Evolutionary conservation across 2,113 vertebrate species (phyloP).

Genomic region (Triplophysa dalaica): DNA sequence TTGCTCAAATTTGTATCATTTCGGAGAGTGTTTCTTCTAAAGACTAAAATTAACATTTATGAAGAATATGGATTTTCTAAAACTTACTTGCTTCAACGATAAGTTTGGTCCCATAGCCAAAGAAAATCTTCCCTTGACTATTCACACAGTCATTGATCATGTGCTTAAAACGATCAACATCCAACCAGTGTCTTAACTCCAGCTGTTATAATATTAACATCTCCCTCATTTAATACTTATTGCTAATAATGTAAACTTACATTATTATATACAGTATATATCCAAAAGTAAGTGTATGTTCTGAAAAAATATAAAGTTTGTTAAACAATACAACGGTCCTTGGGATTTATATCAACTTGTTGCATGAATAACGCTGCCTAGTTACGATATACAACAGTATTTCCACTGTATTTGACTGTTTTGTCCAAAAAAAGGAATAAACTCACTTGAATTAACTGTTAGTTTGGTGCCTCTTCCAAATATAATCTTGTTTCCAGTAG

Average conservation of each 20-base stretch:
- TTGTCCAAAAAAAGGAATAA: neutral
- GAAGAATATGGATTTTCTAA: neutral
- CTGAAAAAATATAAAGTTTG: too few species aligned
- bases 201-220: too few species aligned
- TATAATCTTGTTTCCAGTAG: constrained; percentile 20
- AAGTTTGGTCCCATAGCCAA: constrained; percentile 34
- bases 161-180: neutral
- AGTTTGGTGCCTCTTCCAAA: constrained; percentile 36
- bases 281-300: too few species aligned
- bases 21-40: neutral
- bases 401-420: neutral
- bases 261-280: too few species aligned
- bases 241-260: too few species aligned
- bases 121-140: constrained; percentile 6
- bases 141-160: constrained; percentile 3
- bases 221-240: too few species aligned
- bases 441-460: constrained; percentile 34
- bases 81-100: constrained; percentile 24
- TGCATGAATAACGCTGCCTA: too few species aligned
- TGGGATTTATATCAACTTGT: too few species aligned
- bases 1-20: neutral
- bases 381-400: too few species aligned
- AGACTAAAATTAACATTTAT: neutral
- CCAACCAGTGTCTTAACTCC: neutral
- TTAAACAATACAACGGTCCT: too few species aligned